Evolutionary conservation across 2,113 vertebrate genomes (phyloP).

Genomic region (Python bivittatus): DNA sequence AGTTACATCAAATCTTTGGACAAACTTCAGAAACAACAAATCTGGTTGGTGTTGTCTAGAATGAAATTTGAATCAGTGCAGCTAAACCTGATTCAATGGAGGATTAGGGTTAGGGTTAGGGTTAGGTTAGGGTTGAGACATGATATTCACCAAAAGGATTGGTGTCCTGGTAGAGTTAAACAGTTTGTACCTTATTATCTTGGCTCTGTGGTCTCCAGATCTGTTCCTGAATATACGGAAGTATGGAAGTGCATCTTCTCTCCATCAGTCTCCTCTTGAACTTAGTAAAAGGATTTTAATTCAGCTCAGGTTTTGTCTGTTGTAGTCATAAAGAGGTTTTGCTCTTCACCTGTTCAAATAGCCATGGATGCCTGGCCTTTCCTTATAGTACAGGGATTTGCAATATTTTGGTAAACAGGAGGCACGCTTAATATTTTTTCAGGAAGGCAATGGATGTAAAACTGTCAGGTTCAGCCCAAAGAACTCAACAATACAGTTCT

Average conservation of each 20-base stretch:
- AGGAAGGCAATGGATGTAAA: no score
- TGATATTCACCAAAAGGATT: background rate
- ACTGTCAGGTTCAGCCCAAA: no score
- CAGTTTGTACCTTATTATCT: background rate
- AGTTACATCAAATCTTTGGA: background rate
- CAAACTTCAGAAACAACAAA: background rate
- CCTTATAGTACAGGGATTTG: background rate
- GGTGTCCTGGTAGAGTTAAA: background rate
- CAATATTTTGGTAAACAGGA: background rate
- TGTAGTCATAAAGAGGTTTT: background rate
- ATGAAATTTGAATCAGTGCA: background rate
- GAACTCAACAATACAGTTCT: no score
- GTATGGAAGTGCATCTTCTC: background rate
- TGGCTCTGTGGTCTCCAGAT: background rate
- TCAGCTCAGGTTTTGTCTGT: background rate
- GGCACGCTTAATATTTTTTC: no score
- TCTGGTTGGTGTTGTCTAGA: background rate
- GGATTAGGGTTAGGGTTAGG: background rate
- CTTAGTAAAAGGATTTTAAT: background rate
- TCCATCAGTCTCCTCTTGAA: background rate
- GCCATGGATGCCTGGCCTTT: background rate
- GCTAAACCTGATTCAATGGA: background rate
- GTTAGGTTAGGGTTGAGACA: background rate
- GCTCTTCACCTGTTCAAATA: background rate
- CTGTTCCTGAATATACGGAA: no score